These are phyloP conservation scores for Oscheius sp. DNA, from an alignment of 2,888 invertebrate genomes.

Conservation along the genomic window DNA sequence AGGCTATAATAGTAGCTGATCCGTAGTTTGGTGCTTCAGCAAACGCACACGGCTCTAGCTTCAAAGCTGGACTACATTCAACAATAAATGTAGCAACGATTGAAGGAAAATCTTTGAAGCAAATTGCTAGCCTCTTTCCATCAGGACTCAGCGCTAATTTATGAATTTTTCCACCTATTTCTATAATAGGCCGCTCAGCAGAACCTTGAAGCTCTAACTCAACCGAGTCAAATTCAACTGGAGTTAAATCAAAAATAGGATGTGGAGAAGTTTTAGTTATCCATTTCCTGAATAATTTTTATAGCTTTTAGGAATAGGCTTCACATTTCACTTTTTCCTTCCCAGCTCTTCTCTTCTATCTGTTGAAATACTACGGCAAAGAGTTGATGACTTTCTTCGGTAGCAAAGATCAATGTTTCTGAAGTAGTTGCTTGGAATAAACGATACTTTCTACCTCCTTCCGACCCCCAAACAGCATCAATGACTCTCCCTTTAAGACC, in stretches of 20 bases:
- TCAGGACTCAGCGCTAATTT: conserved; percentile 20
- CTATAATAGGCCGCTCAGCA: conserved; percentile 10
- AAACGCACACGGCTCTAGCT: conserved; percentile 6
- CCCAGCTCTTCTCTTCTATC: background rate
- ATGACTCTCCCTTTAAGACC: conserved; percentile 9
- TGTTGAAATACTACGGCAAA: background rate
- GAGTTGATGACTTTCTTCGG: conserved; percentile 9
- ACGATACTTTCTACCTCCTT: no score
- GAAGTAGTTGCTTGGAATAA: no score
- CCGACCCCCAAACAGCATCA: conserved; percentile 20
- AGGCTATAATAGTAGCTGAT: conserved; percentile 4
- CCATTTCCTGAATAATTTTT: conserved; percentile 10
- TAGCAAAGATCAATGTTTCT: conserved; percentile 16
- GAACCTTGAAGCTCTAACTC: conserved; percentile 5
- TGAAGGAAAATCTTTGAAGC: background rate
- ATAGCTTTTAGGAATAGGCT: background rate
- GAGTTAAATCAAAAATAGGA: conserved; percentile 18
- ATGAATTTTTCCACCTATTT: conserved; percentile 17
- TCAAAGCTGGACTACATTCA: conserved; percentile 1
- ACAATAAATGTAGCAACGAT: conserved; percentile 21
- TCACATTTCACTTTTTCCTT: background rate
- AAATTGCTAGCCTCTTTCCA: conserved; percentile 18
- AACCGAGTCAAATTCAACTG: conserved; percentile 25
- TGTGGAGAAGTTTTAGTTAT: background rate
- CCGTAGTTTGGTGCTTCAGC: conserved; percentile 22